Percentiles rank a stretch among this genome's conserved stretches.
phyloP scores from a whole-genome alignment of 2,888 invertebrate genomes.

The Callyntrura guangdongensis region DNA sequence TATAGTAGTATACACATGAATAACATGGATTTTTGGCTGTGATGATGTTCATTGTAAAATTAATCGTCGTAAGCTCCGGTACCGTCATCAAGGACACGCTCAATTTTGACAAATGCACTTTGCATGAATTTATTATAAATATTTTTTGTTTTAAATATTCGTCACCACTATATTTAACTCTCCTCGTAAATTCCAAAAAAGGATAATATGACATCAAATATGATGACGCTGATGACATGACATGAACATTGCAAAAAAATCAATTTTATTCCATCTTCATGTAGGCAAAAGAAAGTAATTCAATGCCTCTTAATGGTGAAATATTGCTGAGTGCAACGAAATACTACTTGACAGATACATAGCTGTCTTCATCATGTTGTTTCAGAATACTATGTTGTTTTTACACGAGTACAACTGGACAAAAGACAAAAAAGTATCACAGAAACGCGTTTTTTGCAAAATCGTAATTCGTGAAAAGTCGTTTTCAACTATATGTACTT shows the following conservation, averaged over 20 bases:
- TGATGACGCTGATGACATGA: conserved; percentile 22
- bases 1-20: not conserved
- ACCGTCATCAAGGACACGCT: conserved; percentile 15
- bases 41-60: too few species aligned
- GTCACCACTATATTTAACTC: not conserved
- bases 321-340: not conserved
- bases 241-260: not conserved
- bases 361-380: too few species aligned
- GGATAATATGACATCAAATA: not conserved
- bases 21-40: too few species aligned
- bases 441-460: too few species aligned
- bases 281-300: too few species aligned
- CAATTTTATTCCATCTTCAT: not conserved
- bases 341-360: not conserved
- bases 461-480: too few species aligned
- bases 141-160: not conserved
- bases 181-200: conserved; percentile 23
- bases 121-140: not conserved
- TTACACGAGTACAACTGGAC: too few species aligned
- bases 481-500: too few species aligned
- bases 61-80: not conserved
- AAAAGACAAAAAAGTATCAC: too few species aligned
- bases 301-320: not conserved
- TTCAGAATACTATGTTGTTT: too few species aligned
- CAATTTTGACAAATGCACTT: not conserved